These are phyloP conservation scores for Aeoliscus strigatus DNA, from an alignment of 2,797 vertebrate species.

Conservation along the genomic window DNA sequence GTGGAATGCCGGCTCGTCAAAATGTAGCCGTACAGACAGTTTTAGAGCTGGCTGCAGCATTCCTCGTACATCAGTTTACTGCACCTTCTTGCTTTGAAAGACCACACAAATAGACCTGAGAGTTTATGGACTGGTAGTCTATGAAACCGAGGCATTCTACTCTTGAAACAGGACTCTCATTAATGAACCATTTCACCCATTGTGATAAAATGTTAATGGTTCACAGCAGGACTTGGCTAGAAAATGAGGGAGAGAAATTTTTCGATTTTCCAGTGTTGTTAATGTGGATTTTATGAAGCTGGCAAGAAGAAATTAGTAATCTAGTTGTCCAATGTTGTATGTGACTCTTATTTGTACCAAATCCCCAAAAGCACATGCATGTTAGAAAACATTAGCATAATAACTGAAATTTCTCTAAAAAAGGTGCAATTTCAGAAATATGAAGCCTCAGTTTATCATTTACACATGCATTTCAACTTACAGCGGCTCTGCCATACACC, in stretches of 20 bases:
- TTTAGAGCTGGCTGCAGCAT: constrained; percentile 12
- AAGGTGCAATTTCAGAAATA: no score
- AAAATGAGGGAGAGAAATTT: constrained; percentile 48
- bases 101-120: constrained; percentile 33
- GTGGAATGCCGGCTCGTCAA: not conserved
- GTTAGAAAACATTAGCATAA: no score
- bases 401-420: no score
- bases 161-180: constrained; percentile 25
- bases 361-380: no score
- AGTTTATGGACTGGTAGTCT: constrained; percentile 8
- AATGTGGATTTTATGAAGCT: constrained; percentile 52
- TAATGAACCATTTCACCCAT: constrained; percentile 45
- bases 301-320: constrained; percentile 20
- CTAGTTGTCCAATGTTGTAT: constrained; percentile 18
- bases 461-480: no score
- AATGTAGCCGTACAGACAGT: constrained; percentile 7
- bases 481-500: no score
- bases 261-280: constrained; percentile 49
- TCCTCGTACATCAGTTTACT: constrained; percentile 12
- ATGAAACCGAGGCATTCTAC: constrained; percentile 9
- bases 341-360: no score
- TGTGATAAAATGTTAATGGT: constrained; percentile 33
- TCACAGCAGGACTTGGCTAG: constrained; percentile 31
- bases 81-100: constrained; percentile 5
- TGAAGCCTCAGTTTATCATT: no score